Base-by-base conservation (phyloP, 1,140 invertebrate species). In the Papilio helenus region DNA sequence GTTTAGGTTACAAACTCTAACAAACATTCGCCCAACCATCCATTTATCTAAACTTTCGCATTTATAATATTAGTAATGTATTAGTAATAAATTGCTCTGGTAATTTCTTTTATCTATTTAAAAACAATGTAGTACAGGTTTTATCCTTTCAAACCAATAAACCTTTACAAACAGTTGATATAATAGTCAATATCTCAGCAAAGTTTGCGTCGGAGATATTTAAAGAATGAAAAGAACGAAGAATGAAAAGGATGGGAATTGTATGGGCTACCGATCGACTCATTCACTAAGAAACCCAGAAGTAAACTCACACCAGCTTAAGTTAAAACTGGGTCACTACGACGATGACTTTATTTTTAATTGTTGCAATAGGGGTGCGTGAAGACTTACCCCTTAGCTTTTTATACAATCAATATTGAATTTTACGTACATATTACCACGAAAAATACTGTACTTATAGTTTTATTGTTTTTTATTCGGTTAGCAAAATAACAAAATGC, bases 311-410 rank as follows among this genome's bases (percentile, higher is more conserved):
- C 3, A 26, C 23, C 58, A 16, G 58, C 12, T 26, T 61, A 14
- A 61, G 58, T 61, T 26, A 26, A 61, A 61, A 61, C 58, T 61
- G 58, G 58, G 58, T 61, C 58, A 61, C 58, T 7, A 58, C 55
- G 10, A 26, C 58, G 58, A 61, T 26, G 58, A 26, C 58, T 61
- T 61, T 61, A 29, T 26, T 61, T 61, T 26, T 26, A 61, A 61
- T 61, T 61, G 58, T 61, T 23, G 10, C 58, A 61, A 26, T 26
- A 61, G 10, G 58, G 58, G 58, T 20, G 58, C 58, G 20, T 61
- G 9, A 61, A 23, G 20, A 23, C 20, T 26, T 61, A 61, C 10
- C 7, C 14, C 58, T 3, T 20, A 61, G 58, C 58, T 61, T 10
- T 26, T 61, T 12, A 61, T 61, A 3, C 58, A 58, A 58, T 58